Base-by-base conservation (phyloP, 37 sponge, comb jelly and placozoan species). In the Theonella swinhoei region DNA sequence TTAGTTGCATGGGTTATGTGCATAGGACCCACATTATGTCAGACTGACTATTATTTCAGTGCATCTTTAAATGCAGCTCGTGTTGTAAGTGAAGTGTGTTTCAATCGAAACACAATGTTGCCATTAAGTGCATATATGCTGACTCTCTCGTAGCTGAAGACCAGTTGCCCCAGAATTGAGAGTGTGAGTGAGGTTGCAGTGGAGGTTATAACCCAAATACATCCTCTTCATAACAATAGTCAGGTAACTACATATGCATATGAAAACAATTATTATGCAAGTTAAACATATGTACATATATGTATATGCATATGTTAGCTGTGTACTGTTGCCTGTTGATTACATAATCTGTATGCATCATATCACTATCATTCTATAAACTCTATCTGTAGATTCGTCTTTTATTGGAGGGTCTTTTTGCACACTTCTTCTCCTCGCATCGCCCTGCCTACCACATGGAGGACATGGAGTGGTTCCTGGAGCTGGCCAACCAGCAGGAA, bases 401-500 rank as follows among this genome's bases (percentile, higher is more conserved):
- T 29, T 43, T 78, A 4, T 26, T 76, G 68, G 87, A 86, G 60
- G 87, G 80, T 2, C 68, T 86, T 14, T 79, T 86, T 64, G 62
- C 68, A 19, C 80, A 79, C 80, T 79, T 79, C 54, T 86, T 86
- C 63, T 72, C 86, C 0, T 1, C 78, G 33, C 31, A 68, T 29
- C 42, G 86, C 14, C 9, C 0, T 0, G n/a, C 11, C 32, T 83
- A 59, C 64, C 60, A 76, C 33, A 14, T 22, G 11, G 67, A 72
- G 4, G 87, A 86, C 66, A 26, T 63, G 22, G 39, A 36, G 20
- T 86, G 87, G 87, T 86, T 86, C 63, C 74, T 86, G 38, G 64
- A 86, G 70, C 87, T 86, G 42, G 87, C 87, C 58, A 86, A 86
- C 68, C 22, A 62, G 37, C 87, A 86, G 80, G 20, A 41, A 0